A percentile compares a stretch with the other conserved stretches of the same genome.
phyloP scores from a whole-genome alignment of 2,797 vertebrate genomes.

The Lepus townsendii region DNA sequence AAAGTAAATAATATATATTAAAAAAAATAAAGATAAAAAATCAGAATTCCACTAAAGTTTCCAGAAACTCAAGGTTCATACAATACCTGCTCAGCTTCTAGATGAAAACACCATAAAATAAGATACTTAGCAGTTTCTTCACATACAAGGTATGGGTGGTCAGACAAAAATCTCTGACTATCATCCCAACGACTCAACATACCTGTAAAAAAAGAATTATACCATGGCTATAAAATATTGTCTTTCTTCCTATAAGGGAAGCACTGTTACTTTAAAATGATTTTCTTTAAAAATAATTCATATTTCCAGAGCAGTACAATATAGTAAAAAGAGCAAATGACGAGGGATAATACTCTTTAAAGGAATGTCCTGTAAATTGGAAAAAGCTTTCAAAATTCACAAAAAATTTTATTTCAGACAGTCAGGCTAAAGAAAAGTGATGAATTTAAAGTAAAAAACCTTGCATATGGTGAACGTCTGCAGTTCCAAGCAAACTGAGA shows the following conservation, averaged over 20 bases:
- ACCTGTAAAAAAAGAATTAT: constrained; percentile 88
- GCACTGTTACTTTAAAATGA: constrained; percentile 55
- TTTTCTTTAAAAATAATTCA: constrained; percentile 35
- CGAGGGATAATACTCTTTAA: constrained; percentile 5
- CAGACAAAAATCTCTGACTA: constrained; percentile 97
- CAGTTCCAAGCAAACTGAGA: neutral
- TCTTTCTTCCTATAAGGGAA: constrained; percentile 49
- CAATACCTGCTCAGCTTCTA: constrained; percentile 96
- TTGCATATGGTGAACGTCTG: neutral
- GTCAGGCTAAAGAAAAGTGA: neutral
- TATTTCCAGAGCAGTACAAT: neutral
- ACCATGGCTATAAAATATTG: constrained; percentile 54
- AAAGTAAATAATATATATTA: constrained; percentile 41
- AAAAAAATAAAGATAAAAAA: constrained; percentile 23
- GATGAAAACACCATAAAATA: constrained; percentile 97
- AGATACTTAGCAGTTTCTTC: constrained; percentile 97
- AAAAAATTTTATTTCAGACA: constrained; percentile 49
- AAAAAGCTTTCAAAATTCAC: constrained; percentile 60
- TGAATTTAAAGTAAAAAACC: neutral
- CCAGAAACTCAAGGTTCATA: constrained; percentile 66
- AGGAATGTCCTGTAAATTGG: constrained; percentile 15
- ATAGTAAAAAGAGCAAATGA: neutral
- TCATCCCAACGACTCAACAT: constrained; percentile 99
- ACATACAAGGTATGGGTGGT: constrained; percentile 96
- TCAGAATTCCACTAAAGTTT: constrained; percentile 54